Evolutionary conservation across 2,888 invertebrate genomes (phyloP).

Genomic region (Drosophila gaucha): DNA sequence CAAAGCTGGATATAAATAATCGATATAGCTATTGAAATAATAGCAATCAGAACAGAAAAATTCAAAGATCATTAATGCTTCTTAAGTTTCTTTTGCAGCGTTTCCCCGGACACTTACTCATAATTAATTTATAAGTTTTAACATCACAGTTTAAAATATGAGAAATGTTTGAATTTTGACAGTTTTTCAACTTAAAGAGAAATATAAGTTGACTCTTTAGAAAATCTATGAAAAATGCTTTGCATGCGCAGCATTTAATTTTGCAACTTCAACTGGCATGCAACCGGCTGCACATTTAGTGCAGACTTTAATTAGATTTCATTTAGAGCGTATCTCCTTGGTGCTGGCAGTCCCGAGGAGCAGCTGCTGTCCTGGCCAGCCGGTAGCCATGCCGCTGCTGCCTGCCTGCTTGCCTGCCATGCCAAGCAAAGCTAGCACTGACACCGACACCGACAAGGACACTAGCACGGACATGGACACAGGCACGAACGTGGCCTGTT

Average conservation of each 20-base stretch:
- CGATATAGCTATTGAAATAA: too few relatives aligned
- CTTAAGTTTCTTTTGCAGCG: too few relatives aligned
- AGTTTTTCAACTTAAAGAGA: neutral
- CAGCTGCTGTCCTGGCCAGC: conserved; percentile 32
- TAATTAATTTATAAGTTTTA: too few relatives aligned
- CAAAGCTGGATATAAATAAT: too few relatives aligned
- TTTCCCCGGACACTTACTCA: too few relatives aligned
- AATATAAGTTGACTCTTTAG: too few relatives aligned
- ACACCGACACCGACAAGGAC: conserved; percentile 32
- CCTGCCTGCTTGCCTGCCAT: neutral
- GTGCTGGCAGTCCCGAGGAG: conserved; percentile 10
- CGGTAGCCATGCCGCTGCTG: neutral
- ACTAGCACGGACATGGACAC: conserved; percentile 18
- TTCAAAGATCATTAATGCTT: too few relatives aligned
- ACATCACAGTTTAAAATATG: too few relatives aligned
- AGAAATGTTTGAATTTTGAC: too few relatives aligned
- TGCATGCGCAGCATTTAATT: conserved; percentile 22
- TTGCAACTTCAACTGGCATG: conserved; percentile 33
- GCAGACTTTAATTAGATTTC: conserved; percentile 74
- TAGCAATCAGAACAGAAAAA: too few relatives aligned
- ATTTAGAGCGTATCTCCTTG: conserved; percentile 45
- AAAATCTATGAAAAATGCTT: neutral
- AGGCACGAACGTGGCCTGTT: conserved; percentile 44
- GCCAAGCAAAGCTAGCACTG: conserved; percentile 13
- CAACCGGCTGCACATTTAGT: conserved; percentile 56